Evolutionary conservation across 2,888 invertebrate genomes (phyloP).

Genomic region (Odontocerum albicorne): DNA sequence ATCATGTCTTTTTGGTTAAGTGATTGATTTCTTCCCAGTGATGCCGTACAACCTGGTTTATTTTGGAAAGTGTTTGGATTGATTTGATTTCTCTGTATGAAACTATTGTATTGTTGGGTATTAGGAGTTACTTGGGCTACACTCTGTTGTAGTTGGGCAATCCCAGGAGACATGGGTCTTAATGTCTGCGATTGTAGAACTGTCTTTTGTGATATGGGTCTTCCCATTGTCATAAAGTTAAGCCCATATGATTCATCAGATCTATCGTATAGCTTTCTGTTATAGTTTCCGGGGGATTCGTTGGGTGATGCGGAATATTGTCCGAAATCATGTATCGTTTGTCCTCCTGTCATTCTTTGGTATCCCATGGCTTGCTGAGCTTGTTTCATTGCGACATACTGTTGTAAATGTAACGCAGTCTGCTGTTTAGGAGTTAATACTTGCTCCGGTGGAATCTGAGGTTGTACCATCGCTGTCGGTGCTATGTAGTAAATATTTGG

Average conservation of each 20-base stretch:
- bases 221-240: constrained; percentile 38
- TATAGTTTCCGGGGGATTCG: constrained; percentile 50
- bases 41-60: constrained; percentile 53
- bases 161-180: constrained; percentile 25
- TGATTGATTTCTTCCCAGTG: constrained; percentile 44
- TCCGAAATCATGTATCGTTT: constrained; percentile 29
- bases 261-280: constrained; percentile 40
- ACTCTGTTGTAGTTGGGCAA: constrained; percentile 26
- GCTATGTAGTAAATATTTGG: constrained; percentile 52
- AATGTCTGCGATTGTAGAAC: constrained; percentile 21
- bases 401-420: constrained; percentile 54
- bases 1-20: constrained; percentile 47
- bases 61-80: constrained; percentile 37
- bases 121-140: constrained; percentile 8
- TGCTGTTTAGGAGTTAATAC: constrained; percentile 54
- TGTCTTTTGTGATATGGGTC: constrained; percentile 24
- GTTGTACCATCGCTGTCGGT: constrained; percentile 41
- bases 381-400: constrained; percentile 58
- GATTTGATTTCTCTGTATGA: constrained; percentile 18
- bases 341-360: constrained; percentile 40
- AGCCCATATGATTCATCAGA: constrained; percentile 43
- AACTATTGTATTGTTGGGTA: constrained; percentile 15
- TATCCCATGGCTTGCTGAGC: constrained; percentile 56
- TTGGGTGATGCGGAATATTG: constrained; percentile 50
- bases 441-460: constrained; percentile 42